Conservation (phyloP, 2,797 vertebrate species). For the Hozukius guyotensis region DNA sequence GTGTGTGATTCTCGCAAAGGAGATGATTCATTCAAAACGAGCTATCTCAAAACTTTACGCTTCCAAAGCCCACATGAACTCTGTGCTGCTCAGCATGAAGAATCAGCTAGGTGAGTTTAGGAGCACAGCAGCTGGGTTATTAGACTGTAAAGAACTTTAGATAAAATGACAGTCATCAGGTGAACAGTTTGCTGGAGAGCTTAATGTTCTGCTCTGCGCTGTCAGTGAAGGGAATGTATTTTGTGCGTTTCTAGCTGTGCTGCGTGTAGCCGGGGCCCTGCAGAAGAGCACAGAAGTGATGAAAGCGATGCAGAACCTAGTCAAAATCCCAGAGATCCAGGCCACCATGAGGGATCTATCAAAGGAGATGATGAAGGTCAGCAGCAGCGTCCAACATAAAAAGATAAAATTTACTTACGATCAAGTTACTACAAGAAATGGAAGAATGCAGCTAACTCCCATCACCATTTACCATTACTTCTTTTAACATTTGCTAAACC, state of each 20-base stretch:
- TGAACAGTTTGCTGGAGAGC: background rate
- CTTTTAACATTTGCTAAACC: background rate
- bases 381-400: slow-evolving; percentile 8
- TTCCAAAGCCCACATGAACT: slow-evolving; percentile 99
- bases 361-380: slow-evolving; percentile 99
- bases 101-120: slow-evolving; percentile 93
- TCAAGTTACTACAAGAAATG: background rate
- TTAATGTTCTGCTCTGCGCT: background rate
- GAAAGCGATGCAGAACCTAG: slow-evolving; percentile 96
- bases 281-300: slow-evolving; percentile 99
- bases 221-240: slow-evolving; percentile 2
- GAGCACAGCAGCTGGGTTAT: background rate
- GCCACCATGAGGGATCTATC: slow-evolving; percentile 97
- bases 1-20: slow-evolving; percentile 94
- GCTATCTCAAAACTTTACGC: slow-evolving; percentile 93
- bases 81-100: slow-evolving; percentile 96
- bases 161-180: background rate
- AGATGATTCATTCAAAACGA: slow-evolving; percentile 92
- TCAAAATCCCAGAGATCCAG: slow-evolving; percentile 98
- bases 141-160: background rate
- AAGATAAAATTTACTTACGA: background rate
- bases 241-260: slow-evolving; percentile 82
- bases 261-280: slow-evolving; percentile 91
- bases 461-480: background rate
- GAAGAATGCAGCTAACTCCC: background rate